Evolutionary conservation across 2,888 invertebrate genomes (phyloP), one percentile per base, ranked within the genome.

Genomic region (Drosophila tripunctata): DNA sequence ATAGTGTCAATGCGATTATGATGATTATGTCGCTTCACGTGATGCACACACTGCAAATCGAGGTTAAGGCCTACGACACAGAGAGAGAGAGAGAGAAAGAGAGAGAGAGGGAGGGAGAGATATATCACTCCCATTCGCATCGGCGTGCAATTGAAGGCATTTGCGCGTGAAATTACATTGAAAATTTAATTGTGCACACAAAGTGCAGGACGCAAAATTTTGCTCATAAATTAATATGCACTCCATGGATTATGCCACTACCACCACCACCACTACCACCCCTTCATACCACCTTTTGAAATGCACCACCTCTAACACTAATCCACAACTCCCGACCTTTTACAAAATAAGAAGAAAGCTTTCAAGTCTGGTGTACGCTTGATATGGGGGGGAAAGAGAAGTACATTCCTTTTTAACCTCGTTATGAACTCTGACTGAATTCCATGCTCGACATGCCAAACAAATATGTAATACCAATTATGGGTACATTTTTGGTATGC

Each of bases 131-230:
- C n/a, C 8, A 0, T 15, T 3, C 2, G 10, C 15, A 4, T 50
- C 27, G 41, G 41, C 19, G 36, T 67, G 72, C 80, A 72, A 68
- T 83, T 80, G 70, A 60, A 78, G 82, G 76, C 78, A 81, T 78
- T 81, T 81, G 81, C 50, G 84, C 81, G 76, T 81, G 82, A 81
- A 81, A 81, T 81, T 81, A 84, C 81, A 84, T 81, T 84, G 79
- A 69, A 84, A 81, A 84, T 81, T 84, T 81, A 84, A 81, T 81
- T 74, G 81, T 67, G 84, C 81, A 78, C 80, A 78, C 65, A 71
- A 68, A 69, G 66, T 64, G 60, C 65, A 64, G 60, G 47, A 44
- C 64, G 77, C 71, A 69, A 80, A 77, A 75, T 80, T 83, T 83
- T 78, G 75, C 51, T 60, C 69, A 83, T 75, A 75, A 80, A 84